Base-by-base conservation (phyloP, 2,888 invertebrate species). In the Odontothrips loti region DNA sequence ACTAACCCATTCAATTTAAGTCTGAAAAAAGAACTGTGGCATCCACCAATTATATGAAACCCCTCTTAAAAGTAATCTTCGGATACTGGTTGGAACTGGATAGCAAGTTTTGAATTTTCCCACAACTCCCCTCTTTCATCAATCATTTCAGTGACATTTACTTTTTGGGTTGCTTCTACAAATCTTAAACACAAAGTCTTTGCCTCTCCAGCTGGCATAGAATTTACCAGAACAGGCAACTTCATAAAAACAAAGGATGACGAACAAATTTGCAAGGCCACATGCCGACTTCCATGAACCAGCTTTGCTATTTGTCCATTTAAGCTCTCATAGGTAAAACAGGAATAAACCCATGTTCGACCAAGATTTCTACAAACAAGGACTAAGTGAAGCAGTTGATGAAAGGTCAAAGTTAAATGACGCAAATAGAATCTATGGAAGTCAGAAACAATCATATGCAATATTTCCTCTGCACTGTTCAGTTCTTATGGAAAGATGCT, bases 351-450 rank as follows among this genome's bases (percentile, higher is more conserved):
- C 80, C 81, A 83, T 2, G 84, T 51, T 6, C 84, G 84, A 10
- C 84, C 84, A 47, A 84, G 82, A 79, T 82, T 51, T 47, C 29
- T n/a, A 0, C 85, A 84, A 29, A 79, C 81, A 11, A 82, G 68
- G n/a, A 82, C 29, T 47, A 85, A 82, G 82, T 85, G 85, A 11
- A 83, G 80, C 15, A 85, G 20, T 8, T 82, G 43, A 81, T 85
- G 84, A 4, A 84, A 17, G 82, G 84, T 85, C 20, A 79, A 81
- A 0, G 83, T 82, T 83, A 84, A 83, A 68, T 84, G 79, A 4
- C 81, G 75, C 23, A 82, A 23, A 82, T 84, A 85, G n/a, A 84
- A 79, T n/a, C 79, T 43, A 80, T 84, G 80, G 47, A 83, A 85
- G 29, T 80, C 29, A 79, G 75, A 58, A 1, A 83, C 83, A 79